Conservation (phyloP, 2,797 vertebrate species). For the Muscicapa striata region DNA sequence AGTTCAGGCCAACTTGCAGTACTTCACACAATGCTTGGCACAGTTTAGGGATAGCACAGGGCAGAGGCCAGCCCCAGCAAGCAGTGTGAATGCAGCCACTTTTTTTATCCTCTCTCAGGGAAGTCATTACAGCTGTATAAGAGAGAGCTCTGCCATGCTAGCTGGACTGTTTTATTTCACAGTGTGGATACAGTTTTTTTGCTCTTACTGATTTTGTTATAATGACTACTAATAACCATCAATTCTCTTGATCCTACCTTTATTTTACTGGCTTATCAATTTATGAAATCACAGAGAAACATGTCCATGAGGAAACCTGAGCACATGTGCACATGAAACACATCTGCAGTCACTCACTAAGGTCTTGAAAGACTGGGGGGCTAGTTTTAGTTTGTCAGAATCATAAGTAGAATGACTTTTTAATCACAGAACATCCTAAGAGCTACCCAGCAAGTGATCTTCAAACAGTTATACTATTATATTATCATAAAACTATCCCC, state of each 20-base stretch:
- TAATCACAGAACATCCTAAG: not conserved
- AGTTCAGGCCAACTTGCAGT: not conserved
- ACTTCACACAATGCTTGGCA: not conserved
- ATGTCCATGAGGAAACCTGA: accelerated
- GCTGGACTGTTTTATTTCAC: not conserved
- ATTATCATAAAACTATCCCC: not conserved
- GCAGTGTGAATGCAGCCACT: not conserved
- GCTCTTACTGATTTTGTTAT: not conserved
- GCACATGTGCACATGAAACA: not conserved
- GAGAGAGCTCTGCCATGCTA: not conserved
- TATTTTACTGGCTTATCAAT: not conserved
- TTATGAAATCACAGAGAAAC: not conserved
- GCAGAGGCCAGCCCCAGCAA: not conserved
- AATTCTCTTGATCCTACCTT: not conserved
- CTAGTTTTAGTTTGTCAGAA: not conserved
- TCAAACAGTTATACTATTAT: not conserved
- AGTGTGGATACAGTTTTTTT: not conserved
- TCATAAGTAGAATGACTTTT: not conserved
- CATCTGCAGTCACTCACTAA: not conserved
- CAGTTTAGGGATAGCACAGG: not conserved
- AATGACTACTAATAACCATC: not conserved
- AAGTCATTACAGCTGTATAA: not conserved
- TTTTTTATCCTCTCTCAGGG: not conserved
- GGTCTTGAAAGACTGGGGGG: not conserved
- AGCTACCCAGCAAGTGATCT: not conserved